These are phyloP conservation scores for Mus pahari DNA, from an alignment of 2,113 vertebrate species.

Conservation along the genomic window DNA sequence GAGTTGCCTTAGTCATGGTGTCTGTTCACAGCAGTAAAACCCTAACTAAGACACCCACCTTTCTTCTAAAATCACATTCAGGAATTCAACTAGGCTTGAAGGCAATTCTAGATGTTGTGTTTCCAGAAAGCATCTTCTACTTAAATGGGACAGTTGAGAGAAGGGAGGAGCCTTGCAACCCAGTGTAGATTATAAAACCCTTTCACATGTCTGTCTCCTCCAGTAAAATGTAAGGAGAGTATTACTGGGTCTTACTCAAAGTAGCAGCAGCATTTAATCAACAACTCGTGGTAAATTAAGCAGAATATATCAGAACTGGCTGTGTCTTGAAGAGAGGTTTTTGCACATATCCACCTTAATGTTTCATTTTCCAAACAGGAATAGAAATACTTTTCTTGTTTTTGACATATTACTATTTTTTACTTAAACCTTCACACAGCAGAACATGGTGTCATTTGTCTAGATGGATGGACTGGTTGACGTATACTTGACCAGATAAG, in stretches of 20 bases:
- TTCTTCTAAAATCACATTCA: neutral
- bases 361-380: neutral
- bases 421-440: neutral
- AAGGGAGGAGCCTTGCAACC: neutral
- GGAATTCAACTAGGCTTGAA: neutral
- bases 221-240: neutral
- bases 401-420: neutral
- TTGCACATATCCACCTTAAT: neutral
- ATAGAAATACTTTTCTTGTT: neutral
- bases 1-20: too few species aligned
- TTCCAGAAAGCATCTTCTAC: neutral
- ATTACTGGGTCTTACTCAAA: neutral
- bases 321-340: neutral
- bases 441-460: neutral
- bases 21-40: too few species aligned
- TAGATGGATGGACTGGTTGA: neutral
- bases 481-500: neutral
- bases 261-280: slow-evolving; percentile 9
- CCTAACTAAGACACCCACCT: too few species aligned
- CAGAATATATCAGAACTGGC: neutral
- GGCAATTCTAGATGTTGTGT: neutral
- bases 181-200: neutral
- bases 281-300: neutral
- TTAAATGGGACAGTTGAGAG: neutral
- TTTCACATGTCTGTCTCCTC: neutral